Evolutionary conservation across 2,888 invertebrate genomes (phyloP).

Genomic region (Drosophila nigricruria): DNA sequence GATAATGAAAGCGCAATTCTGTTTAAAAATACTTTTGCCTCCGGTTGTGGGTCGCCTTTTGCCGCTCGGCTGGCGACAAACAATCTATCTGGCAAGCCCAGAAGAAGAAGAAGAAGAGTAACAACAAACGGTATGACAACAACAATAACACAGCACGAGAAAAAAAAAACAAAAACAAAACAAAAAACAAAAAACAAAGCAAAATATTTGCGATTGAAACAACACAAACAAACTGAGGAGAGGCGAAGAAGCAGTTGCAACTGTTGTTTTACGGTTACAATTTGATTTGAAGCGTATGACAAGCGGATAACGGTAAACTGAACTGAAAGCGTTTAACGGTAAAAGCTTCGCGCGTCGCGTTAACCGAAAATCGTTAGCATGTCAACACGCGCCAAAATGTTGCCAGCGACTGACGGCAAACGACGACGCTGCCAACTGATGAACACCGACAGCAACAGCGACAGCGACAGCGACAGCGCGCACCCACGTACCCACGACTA

Average conservation of each 20-base stretch:
- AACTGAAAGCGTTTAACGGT: slow-evolving; percentile 75
- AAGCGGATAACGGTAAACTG: slow-evolving; percentile 48
- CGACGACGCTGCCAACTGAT: slow-evolving; percentile 44
- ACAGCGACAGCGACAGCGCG: slow-evolving; percentile 4
- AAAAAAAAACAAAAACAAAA: neutral
- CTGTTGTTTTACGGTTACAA: slow-evolving; percentile 28
- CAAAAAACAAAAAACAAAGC: slow-evolving; percentile 1
- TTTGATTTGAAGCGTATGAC: slow-evolving; percentile 52
- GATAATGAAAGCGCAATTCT: slow-evolving; percentile 5
- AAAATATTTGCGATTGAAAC: neutral
- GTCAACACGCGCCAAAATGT: slow-evolving; percentile 85
- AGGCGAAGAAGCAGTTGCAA: slow-evolving; percentile 4
- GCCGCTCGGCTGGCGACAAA: slow-evolving; percentile 14
- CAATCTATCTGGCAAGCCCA: slow-evolving; percentile 5
- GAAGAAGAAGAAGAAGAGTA: neutral
- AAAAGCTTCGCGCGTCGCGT: slow-evolving; percentile 70
- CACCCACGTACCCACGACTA: slow-evolving; percentile 8
- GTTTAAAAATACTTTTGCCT: slow-evolving; percentile 49
- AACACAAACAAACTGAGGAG: neutral
- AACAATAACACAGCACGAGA: slow-evolving; percentile 21
- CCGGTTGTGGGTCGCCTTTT: slow-evolving; percentile 10
- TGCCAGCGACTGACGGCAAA: slow-evolving; percentile 83
- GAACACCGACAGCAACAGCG: slow-evolving; percentile 28
- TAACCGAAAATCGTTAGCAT: slow-evolving; percentile 81
- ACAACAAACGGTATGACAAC: slow-evolving; percentile 10